These are phyloP conservation scores for Anoplophora glabripennis DNA, from an alignment of 1,140 invertebrate species.

Conservation along the genomic window DNA sequence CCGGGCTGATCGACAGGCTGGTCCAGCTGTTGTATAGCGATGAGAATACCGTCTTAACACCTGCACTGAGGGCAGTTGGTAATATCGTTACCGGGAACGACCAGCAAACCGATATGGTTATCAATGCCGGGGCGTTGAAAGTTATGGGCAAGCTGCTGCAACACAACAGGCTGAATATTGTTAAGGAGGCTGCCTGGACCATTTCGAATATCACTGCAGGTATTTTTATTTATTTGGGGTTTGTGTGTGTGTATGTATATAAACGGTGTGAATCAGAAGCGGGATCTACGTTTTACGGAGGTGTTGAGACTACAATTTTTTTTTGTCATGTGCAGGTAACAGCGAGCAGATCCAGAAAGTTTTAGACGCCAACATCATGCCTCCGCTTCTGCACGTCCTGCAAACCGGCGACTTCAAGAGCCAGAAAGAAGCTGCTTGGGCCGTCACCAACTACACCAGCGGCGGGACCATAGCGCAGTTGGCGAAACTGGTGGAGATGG, in stretches of 20 bases:
- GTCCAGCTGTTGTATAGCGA: conserved; percentile 70
- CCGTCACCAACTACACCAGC: conserved; percentile 97
- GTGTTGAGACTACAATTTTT: background rate
- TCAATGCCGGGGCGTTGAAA: conserved; percentile 74
- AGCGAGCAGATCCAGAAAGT: conserved; percentile 96
- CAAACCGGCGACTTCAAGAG: conserved; percentile 97
- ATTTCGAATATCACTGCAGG: conserved; percentile 98
- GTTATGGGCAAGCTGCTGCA: conserved; percentile 70
- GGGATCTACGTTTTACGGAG: no score
- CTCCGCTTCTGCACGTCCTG: conserved; percentile 67
- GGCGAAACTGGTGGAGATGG: conserved; percentile 79
- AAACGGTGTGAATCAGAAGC: no score
- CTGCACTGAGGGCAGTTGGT: conserved; percentile 83
- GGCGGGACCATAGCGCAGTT: conserved; percentile 92
- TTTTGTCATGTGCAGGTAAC: conserved; percentile 81
- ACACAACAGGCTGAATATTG: conserved; percentile 65
- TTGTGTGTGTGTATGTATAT: no score
- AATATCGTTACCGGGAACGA: conserved; percentile 87
- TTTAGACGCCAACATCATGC: conserved; percentile 89
- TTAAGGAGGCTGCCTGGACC: conserved; percentile 98
- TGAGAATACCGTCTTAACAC: conserved; percentile 78
- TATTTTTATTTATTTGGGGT: conserved; percentile 6
- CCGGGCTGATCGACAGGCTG: conserved; percentile 66
- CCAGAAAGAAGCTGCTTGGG: conserved; percentile 99
- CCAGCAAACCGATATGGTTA: conserved; percentile 85